phyloP scores from a whole-genome alignment of 2,113 vertebrate species.

The Myrmecobius fasciatus region DNA sequence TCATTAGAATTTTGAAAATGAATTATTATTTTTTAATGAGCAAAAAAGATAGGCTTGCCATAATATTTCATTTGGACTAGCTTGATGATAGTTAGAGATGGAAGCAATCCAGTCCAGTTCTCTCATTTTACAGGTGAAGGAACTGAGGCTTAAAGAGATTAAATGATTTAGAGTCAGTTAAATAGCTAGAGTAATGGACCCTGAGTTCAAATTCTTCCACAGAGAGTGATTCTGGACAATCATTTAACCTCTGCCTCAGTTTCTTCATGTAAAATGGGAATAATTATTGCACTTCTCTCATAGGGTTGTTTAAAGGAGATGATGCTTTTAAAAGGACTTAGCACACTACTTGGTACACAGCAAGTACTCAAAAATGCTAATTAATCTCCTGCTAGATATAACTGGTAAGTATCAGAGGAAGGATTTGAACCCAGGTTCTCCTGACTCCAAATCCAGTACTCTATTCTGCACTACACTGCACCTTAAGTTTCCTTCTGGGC shows the following conservation, averaged over 20 bases:
- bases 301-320: background rate
- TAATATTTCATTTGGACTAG: background rate
- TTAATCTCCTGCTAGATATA: background rate
- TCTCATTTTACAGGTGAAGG: background rate
- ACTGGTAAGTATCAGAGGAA: background rate
- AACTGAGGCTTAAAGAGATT: background rate
- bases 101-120: background rate
- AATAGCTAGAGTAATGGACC: background rate
- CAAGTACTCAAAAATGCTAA: background rate
- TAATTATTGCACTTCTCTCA: background rate
- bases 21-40: background rate
- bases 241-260: background rate
- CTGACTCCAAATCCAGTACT: background rate
- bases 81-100: background rate
- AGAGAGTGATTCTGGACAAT: background rate
- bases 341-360: no score
- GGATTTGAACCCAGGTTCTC: background rate
- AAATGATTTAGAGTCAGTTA: background rate
- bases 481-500: background rate
- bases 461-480: background rate
- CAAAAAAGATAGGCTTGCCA: slow-evolving; percentile 58
- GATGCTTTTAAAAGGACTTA: background rate
- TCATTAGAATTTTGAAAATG: slow-evolving; percentile 15
- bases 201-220: no score
- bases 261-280: background rate